These are phyloP conservation scores for Aphis gossypii DNA, from an alignment of 1,140 invertebrate genomes.

Conservation along the genomic window DNA sequence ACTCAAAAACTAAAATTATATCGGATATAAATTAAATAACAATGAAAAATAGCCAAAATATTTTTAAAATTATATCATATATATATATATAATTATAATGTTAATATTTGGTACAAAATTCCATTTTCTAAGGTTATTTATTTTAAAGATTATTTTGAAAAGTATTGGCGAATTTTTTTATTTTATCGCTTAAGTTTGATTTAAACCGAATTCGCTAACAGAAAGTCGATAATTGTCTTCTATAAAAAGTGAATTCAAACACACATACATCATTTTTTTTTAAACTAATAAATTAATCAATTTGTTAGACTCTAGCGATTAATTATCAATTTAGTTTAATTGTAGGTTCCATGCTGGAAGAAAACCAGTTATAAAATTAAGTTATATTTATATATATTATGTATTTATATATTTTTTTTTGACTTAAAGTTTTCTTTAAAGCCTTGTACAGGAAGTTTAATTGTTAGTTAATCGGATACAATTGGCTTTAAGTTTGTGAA, in stretches of 20 bases:
- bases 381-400: background rate
- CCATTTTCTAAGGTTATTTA: background rate
- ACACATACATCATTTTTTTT: too few relatives aligned
- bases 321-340: background rate
- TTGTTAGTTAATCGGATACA: background rate
- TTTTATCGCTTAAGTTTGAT: too few relatives aligned
- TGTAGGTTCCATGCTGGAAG: background rate
- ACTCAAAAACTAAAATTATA: too few relatives aligned
- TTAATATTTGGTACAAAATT: background rate
- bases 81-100: too few relatives aligned
- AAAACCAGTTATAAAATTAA: background rate
- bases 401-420: background rate
- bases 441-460: background rate
- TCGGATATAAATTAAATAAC: too few relatives aligned
- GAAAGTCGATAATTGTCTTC: too few relatives aligned
- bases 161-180: too few relatives aligned
- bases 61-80: too few relatives aligned
- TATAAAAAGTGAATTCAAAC: too few relatives aligned
- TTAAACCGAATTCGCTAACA: too few relatives aligned
- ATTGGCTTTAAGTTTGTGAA: background rate
- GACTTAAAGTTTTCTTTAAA: background rate
- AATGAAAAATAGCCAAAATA: too few relatives aligned
- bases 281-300: too few relatives aligned
- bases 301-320: background rate
- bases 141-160: background rate